A percentile compares a stretch with the other conserved stretches of the same genome.
Conservation (phyloP, 2,888 invertebrate genomes). For the Rugalucina vietnamica region DNA sequence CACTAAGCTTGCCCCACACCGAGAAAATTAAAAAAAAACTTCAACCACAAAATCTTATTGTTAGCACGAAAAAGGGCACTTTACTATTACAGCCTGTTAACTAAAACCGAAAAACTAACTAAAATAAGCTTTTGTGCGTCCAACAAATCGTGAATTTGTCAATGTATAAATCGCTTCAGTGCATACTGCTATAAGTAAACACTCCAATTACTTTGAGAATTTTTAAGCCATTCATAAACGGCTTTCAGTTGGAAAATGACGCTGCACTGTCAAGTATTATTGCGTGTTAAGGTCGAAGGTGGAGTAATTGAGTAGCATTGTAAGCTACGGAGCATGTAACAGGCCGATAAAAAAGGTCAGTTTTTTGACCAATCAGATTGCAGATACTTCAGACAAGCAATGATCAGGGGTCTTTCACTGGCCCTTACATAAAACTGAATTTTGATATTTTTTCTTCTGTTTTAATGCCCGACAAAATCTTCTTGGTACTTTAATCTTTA, state of each 20-base stretch:
- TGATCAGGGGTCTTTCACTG: too few species aligned
- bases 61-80: too few species aligned
- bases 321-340: neutral
- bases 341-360: neutral
- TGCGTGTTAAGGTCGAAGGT: neutral
- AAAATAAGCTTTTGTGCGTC: neutral
- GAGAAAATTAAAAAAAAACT: too few species aligned
- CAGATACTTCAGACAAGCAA: too few species aligned
- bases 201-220: neutral
- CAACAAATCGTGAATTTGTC: neutral
- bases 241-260: neutral
- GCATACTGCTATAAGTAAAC: neutral
- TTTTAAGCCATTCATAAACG: slow-evolving; percentile 3
- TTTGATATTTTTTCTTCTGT: too few species aligned
- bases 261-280: neutral
- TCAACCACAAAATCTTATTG: too few species aligned
- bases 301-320: neutral
- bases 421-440: too few species aligned
- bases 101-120: neutral
- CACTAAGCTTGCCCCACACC: too few species aligned
- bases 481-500: too few species aligned
- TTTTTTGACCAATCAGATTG: neutral
- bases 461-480: too few species aligned
- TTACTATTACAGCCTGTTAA: too few species aligned
- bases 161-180: neutral